Conservation (phyloP, 1,140 invertebrate genomes). For the Diorhabda elongata region DNA sequence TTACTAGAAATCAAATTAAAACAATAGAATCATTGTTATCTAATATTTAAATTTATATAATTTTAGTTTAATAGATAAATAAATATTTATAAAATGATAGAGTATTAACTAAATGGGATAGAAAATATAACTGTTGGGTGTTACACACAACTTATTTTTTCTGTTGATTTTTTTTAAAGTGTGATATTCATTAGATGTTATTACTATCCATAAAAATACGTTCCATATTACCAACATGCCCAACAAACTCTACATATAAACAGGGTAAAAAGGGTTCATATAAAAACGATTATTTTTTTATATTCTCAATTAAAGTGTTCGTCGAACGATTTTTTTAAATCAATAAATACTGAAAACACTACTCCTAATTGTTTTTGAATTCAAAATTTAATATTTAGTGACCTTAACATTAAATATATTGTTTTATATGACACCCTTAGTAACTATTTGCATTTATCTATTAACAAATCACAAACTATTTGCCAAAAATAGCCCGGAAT, state of each 20-base stretch:
- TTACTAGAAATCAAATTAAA: conserved; percentile 47
- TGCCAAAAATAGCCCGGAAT: too few relatives aligned
- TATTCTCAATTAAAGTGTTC: too few relatives aligned
- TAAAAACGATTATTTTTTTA: too few relatives aligned
- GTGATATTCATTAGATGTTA: conserved; percentile 23
- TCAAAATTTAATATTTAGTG: too few relatives aligned
- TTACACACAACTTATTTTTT: conserved; percentile 33
- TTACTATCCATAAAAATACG: conserved; percentile 4
- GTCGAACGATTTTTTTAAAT: too few relatives aligned
- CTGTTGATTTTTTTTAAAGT: conserved; percentile 17
- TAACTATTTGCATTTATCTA: too few relatives aligned
- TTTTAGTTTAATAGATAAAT: conserved; percentile 41
- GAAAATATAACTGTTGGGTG: conserved; percentile 33
- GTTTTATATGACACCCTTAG: too few relatives aligned
- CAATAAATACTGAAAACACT: too few relatives aligned
- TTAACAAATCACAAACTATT: too few relatives aligned
- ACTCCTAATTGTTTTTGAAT: too few relatives aligned
- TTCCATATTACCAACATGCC: conserved; percentile 12
- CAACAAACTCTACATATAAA: conserved; percentile 12
- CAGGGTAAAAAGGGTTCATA: background rate
- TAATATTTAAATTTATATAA: conserved; percentile 44
- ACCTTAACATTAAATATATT: too few relatives aligned
- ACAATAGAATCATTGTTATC: conserved; percentile 47
- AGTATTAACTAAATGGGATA: conserved; percentile 35
- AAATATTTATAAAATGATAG: conserved; percentile 37